Evolutionary conservation across 2,888 invertebrate species (phyloP).

Genomic region (Melinaea marsaeus): DNA sequence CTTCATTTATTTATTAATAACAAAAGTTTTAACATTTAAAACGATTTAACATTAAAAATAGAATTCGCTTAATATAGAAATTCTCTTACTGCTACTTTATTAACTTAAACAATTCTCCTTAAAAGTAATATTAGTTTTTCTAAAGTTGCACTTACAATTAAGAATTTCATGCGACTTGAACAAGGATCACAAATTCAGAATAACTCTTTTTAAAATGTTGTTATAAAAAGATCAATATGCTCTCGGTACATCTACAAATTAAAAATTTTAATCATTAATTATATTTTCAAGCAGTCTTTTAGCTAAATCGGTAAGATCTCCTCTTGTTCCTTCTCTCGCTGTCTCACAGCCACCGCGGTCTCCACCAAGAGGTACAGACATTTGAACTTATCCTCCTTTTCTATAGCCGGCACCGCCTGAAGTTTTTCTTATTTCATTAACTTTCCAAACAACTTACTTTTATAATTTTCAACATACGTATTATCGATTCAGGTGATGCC

Average conservation of each 20-base stretch:
- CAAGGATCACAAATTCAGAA: too few species aligned
- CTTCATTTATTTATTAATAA: too few species aligned
- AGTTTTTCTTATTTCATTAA: constrained; percentile 26
- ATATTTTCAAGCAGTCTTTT: too few species aligned
- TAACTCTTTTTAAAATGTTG: too few species aligned
- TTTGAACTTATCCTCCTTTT: constrained; percentile 59
- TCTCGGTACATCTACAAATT: too few species aligned
- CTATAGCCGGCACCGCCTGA: constrained; percentile 61
- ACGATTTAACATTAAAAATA: too few species aligned
- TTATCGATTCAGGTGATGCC: constrained; percentile 59
- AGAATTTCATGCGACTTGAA: too few species aligned
- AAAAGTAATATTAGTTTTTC: background rate
- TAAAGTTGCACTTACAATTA: background rate
- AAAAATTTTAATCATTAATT: too few species aligned
- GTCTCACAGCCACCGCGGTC: constrained; percentile 64
- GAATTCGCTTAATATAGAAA: too few species aligned
- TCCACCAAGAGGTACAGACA: constrained; percentile 64
- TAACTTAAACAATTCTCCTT: constrained; percentile 3
- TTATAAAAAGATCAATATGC: too few species aligned
- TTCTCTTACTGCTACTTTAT: too few species aligned
- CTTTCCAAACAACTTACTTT: background rate
- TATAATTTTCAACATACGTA: constrained; percentile 12
- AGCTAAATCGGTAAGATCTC: constrained; percentile 32
- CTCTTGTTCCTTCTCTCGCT: constrained; percentile 59
- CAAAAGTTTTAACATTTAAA: too few species aligned